Base-by-base conservation (phyloP, 1,140 invertebrate species). In the Diorhabda carinulata region DNA sequence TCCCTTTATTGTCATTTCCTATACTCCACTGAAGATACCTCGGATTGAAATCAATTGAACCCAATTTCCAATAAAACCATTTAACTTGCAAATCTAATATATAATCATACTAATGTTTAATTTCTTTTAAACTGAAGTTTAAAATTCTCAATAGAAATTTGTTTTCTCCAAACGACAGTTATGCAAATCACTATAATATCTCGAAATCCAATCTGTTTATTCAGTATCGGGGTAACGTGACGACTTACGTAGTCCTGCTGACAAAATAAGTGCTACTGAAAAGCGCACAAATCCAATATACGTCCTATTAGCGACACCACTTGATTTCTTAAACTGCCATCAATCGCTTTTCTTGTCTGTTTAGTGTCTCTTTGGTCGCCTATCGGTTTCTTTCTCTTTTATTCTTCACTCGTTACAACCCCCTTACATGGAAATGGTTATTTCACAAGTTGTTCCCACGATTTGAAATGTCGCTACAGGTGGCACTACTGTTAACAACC, bases 231-330 rank as follows among this genome's bases (percentile, higher is more conserved):
- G 47, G 47, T 52, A n/a, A 52, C 47, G 47, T 25, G 25, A 25
- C 47, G 47, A 52, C 47, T 8, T 52, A 52, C 47, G 47, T n/a
- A 70, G 45, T 57, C 66, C 43, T 58, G 43, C 59, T 70, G 67
- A 72, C 70, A 74, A 70, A 71, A 71, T 75, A 74, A 75, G 72
- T 74, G 74, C 67, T 72, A 72, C 70, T 67, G 64, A 72, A 64
- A 64, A 66, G 64, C 71, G 73, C 72, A 75, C 72, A 75, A 75
- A 75, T 75, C 70, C 72, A 73, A 74, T 75, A 74, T 70, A 70
- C 71, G 74, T 75, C 74, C 72, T 70, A 75, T 75, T 75, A 75
- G 74, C 71, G 70, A 74, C 71, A 74, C 70, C 71, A 74, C 70
- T 67, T 65, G 70, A 72, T 66, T 69, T 70, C 67, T 72, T 70